phyloP scores from a whole-genome alignment of 2,888 invertebrate species.

The Anoncus sp. region DNA sequence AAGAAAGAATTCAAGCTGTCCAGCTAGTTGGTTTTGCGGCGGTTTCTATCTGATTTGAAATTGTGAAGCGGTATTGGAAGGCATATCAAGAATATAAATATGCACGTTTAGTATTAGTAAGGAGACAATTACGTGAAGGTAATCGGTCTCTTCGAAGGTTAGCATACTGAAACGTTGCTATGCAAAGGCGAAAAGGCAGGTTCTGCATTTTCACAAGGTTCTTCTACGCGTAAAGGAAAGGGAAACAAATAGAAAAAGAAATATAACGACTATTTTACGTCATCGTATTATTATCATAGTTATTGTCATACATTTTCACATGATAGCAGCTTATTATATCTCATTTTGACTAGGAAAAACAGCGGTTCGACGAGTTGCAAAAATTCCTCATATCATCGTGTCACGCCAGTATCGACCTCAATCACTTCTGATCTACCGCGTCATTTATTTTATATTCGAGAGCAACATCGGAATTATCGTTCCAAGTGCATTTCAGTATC shows the following conservation, averaged over 20 bases:
- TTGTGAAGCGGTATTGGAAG: conserved; percentile 71
- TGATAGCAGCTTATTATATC: conserved; percentile 69
- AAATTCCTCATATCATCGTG: conserved; percentile 53
- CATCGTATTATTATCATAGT: conserved; percentile 71
- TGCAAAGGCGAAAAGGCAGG: conserved; percentile 64
- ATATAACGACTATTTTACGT: conserved; percentile 68
- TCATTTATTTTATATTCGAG: conserved; percentile 59
- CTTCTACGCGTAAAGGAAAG: conserved; percentile 56
- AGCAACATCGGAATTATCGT: conserved; percentile 65
- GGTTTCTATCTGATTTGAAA: conserved; percentile 72
- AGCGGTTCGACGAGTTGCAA: conserved; percentile 10
- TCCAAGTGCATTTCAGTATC: conserved; percentile 78
- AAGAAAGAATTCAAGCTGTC: too few species aligned
- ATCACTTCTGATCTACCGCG: conserved; percentile 1
- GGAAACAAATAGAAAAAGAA: conserved; percentile 17
- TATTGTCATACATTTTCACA: conserved; percentile 68
- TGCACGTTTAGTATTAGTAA: conserved; percentile 78
- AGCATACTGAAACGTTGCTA: conserved; percentile 64
- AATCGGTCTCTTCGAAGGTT: conserved; percentile 69
- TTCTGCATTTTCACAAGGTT: conserved; percentile 80
- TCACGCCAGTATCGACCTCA: conserved; percentile 7
- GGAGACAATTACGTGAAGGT: conserved; percentile 70
- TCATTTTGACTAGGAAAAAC: conserved; percentile 44
- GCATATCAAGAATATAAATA: conserved; percentile 70
- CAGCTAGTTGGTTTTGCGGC: too few species aligned